A percentile compares a stretch with the other conserved stretches of the same genome.
phyloP scores from a whole-genome alignment of 2,113 vertebrate genomes.

The Xenopus borealis region DNA sequence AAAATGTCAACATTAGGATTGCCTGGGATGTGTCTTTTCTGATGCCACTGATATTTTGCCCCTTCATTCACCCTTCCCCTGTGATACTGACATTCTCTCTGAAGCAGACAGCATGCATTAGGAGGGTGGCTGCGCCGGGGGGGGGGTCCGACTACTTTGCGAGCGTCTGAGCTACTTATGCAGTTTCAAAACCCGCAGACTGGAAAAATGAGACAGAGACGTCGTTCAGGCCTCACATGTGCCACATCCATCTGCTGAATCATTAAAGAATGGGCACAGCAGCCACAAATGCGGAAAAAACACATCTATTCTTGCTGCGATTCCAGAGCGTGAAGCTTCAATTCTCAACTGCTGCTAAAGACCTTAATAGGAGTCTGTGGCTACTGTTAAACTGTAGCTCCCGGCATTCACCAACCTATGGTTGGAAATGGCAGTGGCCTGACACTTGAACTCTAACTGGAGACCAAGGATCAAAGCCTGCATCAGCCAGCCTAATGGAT shows the following conservation, averaged over 20 bases:
- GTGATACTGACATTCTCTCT: conserved; percentile 42
- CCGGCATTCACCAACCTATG: too few species aligned
- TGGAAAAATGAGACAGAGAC: conserved; percentile 70
- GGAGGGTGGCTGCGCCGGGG: conserved; percentile 50
- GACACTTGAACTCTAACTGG: too few species aligned
- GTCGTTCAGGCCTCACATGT: conserved; percentile 65
- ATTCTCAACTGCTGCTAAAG: too few species aligned
- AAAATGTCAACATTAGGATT: too few species aligned
- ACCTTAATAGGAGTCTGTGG: too few species aligned
- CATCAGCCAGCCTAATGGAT: too few species aligned
- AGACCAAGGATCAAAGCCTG: too few species aligned
- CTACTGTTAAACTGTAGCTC: too few species aligned
- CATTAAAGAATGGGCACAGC: conserved; percentile 57
- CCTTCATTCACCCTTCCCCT: conserved; percentile 53
- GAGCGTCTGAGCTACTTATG: conserved; percentile 53
- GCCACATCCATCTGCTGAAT: conserved; percentile 68
- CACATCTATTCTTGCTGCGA: conserved; percentile 65
- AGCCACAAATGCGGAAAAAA: conserved; percentile 64
- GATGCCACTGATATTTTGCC: conserved; percentile 37
- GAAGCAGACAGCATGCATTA: conserved; percentile 54
- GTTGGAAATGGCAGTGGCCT: too few species aligned
- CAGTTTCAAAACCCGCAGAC: conserved; percentile 63
- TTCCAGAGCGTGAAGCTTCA: conserved; percentile 50
- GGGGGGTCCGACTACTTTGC: conserved; percentile 55
- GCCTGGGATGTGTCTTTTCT: too few species aligned